Conservation (phyloP, 2,797 vertebrate species). For the Borostomias antarcticus region DNA sequence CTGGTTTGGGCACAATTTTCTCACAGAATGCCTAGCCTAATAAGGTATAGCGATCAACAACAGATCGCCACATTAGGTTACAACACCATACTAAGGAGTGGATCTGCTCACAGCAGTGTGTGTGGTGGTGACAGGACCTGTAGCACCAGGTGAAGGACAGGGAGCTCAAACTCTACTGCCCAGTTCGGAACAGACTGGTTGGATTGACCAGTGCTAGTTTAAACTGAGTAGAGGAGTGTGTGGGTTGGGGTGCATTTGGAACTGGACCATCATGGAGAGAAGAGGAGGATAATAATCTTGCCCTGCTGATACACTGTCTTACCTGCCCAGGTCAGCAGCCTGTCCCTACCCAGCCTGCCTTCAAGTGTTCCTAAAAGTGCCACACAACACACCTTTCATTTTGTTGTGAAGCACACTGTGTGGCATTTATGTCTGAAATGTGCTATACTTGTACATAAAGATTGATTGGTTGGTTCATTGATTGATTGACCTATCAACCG, state of each 20-base stretch:
- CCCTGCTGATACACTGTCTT: conserved; percentile 58
- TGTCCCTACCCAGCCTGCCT: conserved; percentile 41
- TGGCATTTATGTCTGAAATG: too few relatives aligned
- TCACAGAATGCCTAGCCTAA: too few relatives aligned
- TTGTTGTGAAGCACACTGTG: too few relatives aligned
- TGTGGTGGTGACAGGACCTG: too few relatives aligned
- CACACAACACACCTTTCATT: conserved; percentile 61
- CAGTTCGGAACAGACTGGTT: conserved; percentile 5
- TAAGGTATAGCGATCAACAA: too few relatives aligned
- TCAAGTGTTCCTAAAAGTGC: conserved; percentile 76
- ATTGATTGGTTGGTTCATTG: too few relatives aligned
- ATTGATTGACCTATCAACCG: conserved; percentile 68
- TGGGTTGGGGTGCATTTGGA: conserved; percentile 44
- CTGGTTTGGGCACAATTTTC: too few relatives aligned
- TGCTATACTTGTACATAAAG: too few relatives aligned
- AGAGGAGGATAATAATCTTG: conserved; percentile 27
- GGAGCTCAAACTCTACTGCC: neutral
- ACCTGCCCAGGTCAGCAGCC: conserved; percentile 64
- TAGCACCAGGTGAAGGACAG: too few relatives aligned
- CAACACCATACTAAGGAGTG: neutral
- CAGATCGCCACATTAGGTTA: neutral
- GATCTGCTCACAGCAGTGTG: neutral
- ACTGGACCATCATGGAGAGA: conserved; percentile 21
- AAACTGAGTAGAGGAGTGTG: neutral
- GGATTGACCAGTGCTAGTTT: neutral